phyloP scores from a whole-genome alignment of 2,888 invertebrate species.

The Chironomus tentans region DNA sequence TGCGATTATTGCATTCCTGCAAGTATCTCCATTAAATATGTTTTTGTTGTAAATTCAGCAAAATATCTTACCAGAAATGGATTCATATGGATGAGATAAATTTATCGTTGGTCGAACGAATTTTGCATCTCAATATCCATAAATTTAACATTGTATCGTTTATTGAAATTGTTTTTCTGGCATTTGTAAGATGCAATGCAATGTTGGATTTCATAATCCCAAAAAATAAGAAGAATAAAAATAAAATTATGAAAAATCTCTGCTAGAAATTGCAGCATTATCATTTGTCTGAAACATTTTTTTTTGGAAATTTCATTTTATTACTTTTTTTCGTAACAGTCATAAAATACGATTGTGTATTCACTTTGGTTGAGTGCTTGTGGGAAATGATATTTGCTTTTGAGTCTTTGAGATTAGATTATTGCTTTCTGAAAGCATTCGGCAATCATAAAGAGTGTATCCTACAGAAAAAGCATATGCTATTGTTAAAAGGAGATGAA shows the following conservation, averaged over 20 bases:
- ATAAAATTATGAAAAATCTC: background rate
- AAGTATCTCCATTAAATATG: background rate
- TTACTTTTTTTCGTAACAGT: background rate
- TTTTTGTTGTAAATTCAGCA: background rate
- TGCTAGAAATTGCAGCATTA: background rate
- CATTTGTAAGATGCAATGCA: background rate
- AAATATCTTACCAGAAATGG: background rate
- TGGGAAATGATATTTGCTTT: no score
- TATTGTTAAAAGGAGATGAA: no score
- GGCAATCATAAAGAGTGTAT: no score
- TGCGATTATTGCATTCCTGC: background rate
- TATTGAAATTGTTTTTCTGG: background rate
- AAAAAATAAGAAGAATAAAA: no score
- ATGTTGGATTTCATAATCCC: background rate
- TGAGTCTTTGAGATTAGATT: no score
- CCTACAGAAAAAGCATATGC: no score
- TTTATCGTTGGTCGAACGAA: slow-evolving; percentile 1
- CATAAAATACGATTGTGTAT: no score
- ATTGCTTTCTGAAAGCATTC: no score
- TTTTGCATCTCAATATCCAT: slow-evolving; percentile 1
- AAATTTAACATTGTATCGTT: background rate
- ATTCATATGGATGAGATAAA: background rate
- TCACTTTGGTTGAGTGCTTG: no score
- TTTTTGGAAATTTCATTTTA: background rate
- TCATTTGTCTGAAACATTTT: background rate